Conservation (phyloP, 37 sponge, comb jelly and placozoan genomes). For the Beroe ovata region DNA sequence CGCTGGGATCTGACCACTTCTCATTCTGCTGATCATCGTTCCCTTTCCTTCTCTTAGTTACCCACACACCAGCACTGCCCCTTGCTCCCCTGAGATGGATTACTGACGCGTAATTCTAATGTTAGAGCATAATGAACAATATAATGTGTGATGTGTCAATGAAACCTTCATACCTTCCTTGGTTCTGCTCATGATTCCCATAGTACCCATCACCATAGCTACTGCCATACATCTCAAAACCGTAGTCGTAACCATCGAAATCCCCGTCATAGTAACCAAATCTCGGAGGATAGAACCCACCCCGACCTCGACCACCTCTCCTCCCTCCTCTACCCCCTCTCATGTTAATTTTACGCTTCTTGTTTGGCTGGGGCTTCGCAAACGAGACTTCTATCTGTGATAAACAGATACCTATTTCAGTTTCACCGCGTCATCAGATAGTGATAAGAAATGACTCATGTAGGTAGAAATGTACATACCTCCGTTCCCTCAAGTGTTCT, state of each 20-base stretch:
- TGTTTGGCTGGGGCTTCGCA: background rate
- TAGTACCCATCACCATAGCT: slow-evolving; percentile 5
- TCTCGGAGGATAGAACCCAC: too few species aligned
- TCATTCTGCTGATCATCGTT: slow-evolving; percentile 6
- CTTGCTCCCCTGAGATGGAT: too few species aligned
- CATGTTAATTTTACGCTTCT: background rate
- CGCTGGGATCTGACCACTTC: slow-evolving; percentile 15
- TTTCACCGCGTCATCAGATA: too few species aligned
- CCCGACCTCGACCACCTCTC: background rate
- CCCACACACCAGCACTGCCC: slow-evolving; percentile 9
- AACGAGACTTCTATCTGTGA: slow-evolving; percentile 25
- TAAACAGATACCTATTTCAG: too few species aligned
- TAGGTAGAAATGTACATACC: too few species aligned
- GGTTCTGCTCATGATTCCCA: background rate
- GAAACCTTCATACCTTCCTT: too few species aligned
- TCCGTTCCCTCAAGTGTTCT: slow-evolving; percentile 10
- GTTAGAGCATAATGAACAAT: too few species aligned
- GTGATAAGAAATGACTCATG: too few species aligned
- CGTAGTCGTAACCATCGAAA: slow-evolving; percentile 41
- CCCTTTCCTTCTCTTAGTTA: slow-evolving; percentile 33
- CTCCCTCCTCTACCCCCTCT: background rate
- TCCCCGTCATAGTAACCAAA: slow-evolving; percentile 20
- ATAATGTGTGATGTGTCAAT: too few species aligned
- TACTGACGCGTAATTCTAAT: too few species aligned
- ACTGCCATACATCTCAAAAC: slow-evolving; percentile 22